Evolutionary conservation across 2,113 vertebrate species (phyloP), one percentile per base, ranked within the genome.

Genomic region (Petroica traversi): DNA sequence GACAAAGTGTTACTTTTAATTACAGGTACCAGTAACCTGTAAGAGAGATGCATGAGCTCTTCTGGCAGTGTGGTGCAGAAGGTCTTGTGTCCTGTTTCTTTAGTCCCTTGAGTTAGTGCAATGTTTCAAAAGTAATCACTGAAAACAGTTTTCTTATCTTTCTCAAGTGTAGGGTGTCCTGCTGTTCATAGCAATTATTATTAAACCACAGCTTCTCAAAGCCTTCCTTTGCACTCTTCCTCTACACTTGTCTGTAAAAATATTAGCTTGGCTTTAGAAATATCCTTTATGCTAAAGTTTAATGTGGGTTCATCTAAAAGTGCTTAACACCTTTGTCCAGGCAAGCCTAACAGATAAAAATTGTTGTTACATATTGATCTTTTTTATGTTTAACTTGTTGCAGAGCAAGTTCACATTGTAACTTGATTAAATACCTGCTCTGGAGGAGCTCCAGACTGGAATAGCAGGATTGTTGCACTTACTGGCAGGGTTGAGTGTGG

Each of bases 401-500:
- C 92, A 88, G 85, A 96, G 83, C 93, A 33, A 94, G 94, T 94
- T 95, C 48, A 88, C 88, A 61, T 17, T 71, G 36, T 80, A 74
- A 86, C 61, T 73, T 85, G 78, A 88, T 95, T 93, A 76, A 95
- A 36, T 88, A 83, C 51, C 46, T 57, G n/a, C 72, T 93, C 88
- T 86, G 85, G 95, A 92, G 92, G 66, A 94, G 82, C 72, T 92
- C 68, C 63, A 54, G 90, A 96, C 96, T 92, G 95, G 96, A 96
- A 92, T 90, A 81, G 90, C 95, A 95, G 92, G 95, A 95, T 94
- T 90, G 92, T 81, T 95, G 85, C 75, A 81, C 88, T 92, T 92
- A 77, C 52, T 94, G 93, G 82, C 90, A 71, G 93, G 83, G 88
- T 88, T 86, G 79, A 82, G 89, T 97, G 95, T 97, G 95, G 96